phyloP scores from a whole-genome alignment of 1,140 invertebrate species.

The Ptiloglossa arizonensis region DNA sequence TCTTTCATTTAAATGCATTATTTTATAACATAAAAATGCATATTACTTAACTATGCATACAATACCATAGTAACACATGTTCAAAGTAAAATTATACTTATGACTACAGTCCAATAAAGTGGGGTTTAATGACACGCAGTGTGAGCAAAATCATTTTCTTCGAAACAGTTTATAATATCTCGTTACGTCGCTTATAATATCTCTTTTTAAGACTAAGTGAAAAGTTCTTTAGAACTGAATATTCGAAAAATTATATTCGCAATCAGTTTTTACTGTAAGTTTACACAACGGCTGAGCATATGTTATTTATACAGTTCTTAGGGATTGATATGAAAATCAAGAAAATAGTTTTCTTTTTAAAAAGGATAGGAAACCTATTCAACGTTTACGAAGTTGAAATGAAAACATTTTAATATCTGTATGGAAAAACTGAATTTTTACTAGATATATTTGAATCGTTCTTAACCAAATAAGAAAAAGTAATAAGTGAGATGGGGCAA shows the following conservation, averaged over 20 bases:
- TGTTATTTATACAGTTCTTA: not conserved
- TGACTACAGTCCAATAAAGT: not conserved
- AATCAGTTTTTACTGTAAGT: not conserved
- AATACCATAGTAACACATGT: not conserved
- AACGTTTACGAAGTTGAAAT: not conserved
- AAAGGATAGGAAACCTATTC: not conserved
- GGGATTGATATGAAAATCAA: not conserved
- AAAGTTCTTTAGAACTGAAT: not conserved
- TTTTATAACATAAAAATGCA: not conserved
- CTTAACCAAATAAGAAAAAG: slow-evolving; percentile 10
- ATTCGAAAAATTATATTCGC: not conserved
- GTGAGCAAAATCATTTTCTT: not conserved
- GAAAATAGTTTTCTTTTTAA: not conserved
- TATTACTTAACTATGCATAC: not conserved
- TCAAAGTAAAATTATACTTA: not conserved
- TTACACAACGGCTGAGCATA: not conserved
- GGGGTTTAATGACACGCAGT: not conserved
- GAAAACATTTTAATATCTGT: not conserved
- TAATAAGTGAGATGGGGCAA: not conserved
- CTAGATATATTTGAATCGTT: not conserved
- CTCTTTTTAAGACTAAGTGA: not conserved
- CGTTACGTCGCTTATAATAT: not conserved
- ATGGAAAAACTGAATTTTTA: not conserved
- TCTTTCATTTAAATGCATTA: not conserved
- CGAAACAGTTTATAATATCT: not conserved